Conservation (phyloP, 2,797 vertebrate genomes). For the Hapalemur alaotrensis region DNA sequence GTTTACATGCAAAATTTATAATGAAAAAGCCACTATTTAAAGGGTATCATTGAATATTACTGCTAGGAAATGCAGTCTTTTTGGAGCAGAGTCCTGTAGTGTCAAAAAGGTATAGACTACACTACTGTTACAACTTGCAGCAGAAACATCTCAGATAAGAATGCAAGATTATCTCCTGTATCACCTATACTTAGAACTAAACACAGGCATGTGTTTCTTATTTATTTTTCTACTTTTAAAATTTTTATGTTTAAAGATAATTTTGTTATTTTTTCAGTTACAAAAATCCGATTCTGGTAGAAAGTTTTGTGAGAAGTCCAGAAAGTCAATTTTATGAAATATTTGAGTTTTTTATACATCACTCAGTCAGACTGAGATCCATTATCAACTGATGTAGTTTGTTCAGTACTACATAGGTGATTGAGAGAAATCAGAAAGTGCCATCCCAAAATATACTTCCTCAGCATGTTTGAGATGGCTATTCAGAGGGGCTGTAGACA, state of each 20-base stretch:
- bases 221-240: background rate
- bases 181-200: background rate
- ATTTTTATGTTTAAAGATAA: background rate
- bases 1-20: constrained; percentile 69
- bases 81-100: background rate
- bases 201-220: background rate
- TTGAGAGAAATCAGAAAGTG: background rate
- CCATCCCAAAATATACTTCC: background rate
- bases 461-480: background rate
- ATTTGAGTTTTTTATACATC: background rate
- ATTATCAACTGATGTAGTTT: background rate
- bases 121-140: background rate
- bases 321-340: background rate
- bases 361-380: background rate
- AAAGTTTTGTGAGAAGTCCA: background rate
- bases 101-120: background rate
- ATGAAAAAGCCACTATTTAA: constrained; percentile 49
- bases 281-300: background rate
- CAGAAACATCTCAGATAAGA: background rate
- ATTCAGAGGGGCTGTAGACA: background rate
- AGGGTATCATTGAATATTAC: constrained; percentile 6
- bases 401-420: background rate
- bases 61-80: background rate
- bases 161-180: background rate
- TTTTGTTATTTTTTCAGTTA: background rate